Conservation (phyloP, 2,888 invertebrate species). For the Platypus cylindrus region DNA sequence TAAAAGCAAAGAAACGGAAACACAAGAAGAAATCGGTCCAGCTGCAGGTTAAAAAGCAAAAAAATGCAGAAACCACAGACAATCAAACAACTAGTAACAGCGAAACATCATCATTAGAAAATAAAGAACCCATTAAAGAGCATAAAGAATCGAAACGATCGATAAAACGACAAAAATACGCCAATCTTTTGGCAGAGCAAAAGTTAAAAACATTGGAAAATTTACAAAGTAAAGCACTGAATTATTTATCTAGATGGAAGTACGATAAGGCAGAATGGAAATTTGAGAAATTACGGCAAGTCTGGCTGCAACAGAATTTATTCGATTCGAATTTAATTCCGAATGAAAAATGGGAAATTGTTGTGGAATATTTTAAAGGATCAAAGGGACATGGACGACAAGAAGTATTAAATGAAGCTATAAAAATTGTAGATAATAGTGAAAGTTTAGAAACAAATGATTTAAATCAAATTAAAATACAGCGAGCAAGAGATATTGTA, state of each 20-base stretch:
- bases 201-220: conserved; percentile 41
- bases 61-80: background rate
- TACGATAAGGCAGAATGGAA: conserved; percentile 59
- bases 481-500: conserved; percentile 52
- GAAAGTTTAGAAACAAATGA: conserved; percentile 41
- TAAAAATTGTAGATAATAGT: conserved; percentile 46
- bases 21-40: too few species aligned
- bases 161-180: conserved; percentile 50
- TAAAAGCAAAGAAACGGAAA: background rate
- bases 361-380: conserved; percentile 59
- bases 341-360: conserved; percentile 48
- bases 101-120: background rate
- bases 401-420: conserved; percentile 48
- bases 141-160: conserved; percentile 46
- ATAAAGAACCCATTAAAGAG: conserved; percentile 1
- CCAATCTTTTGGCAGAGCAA: conserved; percentile 42
- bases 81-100: background rate
- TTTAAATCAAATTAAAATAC: conserved; percentile 22
- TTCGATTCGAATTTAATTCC: conserved; percentile 48
- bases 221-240: conserved; percentile 47
- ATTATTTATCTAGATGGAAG: conserved; percentile 63
- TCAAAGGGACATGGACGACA: conserved; percentile 55
- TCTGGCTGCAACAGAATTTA: conserved; percentile 61
- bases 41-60: too few species aligned
- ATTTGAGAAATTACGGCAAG: conserved; percentile 65